Evolutionary conservation across 2,113 vertebrate genomes (phyloP).

Genomic region (Coptodon rendalli): DNA sequence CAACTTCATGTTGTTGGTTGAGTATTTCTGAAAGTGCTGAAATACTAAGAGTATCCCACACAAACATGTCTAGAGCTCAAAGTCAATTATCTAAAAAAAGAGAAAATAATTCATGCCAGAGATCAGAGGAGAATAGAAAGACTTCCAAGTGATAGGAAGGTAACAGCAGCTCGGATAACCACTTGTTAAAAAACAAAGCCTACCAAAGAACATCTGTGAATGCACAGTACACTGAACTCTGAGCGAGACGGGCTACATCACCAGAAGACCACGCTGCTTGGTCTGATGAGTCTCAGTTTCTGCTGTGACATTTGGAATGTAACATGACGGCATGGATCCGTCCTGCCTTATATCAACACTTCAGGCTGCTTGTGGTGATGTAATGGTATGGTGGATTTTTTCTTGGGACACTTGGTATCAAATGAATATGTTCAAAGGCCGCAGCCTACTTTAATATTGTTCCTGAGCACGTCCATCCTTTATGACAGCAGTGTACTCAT

Average conservation of each 20-base stretch:
- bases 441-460: not conserved
- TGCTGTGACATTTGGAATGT: not conserved
- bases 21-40: not conserved
- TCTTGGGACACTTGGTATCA: not conserved
- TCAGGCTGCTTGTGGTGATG: not conserved
- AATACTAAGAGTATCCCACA: not conserved
- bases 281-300: not conserved
- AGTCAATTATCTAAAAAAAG: rapidly evolving
- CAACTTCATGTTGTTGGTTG: not conserved
- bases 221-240: not conserved
- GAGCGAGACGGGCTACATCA: not conserved
- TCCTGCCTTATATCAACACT: not conserved
- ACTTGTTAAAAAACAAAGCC: not conserved
- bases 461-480: rapidly evolving
- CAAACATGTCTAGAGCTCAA: not conserved
- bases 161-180: not conserved
- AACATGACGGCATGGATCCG: not conserved
- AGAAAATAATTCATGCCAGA: rapidly evolving
- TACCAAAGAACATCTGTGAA: not conserved
- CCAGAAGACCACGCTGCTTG: not conserved
- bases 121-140: not conserved
- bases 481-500: not conserved
- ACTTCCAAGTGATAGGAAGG: not conserved
- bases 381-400: not conserved
- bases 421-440: not conserved